Percentiles rank a stretch among this genome's conserved stretches.
Conservation (phyloP, 2,113 vertebrate genomes). For the Typhlomys cinereus region DNA sequence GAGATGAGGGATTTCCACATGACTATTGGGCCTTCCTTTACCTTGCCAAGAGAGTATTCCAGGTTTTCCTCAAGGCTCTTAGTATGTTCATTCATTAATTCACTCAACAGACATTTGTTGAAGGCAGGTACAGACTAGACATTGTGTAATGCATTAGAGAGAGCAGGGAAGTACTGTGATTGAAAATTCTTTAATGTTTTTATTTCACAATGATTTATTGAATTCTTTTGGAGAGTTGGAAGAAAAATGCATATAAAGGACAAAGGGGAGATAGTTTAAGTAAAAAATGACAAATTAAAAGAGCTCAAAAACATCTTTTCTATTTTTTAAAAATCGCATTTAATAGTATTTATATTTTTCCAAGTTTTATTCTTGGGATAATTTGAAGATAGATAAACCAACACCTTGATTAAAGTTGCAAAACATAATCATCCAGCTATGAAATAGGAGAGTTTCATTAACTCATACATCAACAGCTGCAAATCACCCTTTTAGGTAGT, state of each 20-base stretch:
- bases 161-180: background rate
- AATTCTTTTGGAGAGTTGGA: background rate
- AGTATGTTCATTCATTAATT: background rate
- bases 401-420: background rate
- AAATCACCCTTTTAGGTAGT: slow-evolving; percentile 3
- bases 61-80: background rate
- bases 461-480: background rate
- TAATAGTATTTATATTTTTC: background rate
- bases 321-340: background rate
- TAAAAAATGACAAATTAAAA: slow-evolving; percentile 31
- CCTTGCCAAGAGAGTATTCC: background rate
- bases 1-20: background rate
- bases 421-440: background rate
- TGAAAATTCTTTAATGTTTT: background rate
- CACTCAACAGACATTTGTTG: slow-evolving; percentile 11
- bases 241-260: background rate
- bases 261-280: background rate
- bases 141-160: background rate
- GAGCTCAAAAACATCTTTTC: background rate
- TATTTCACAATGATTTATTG: background rate
- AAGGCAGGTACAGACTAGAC: background rate
- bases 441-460: background rate
- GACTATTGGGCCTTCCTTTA: background rate
- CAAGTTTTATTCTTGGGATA: slow-evolving; percentile 15
- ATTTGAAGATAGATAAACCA: background rate